phyloP scores from a whole-genome alignment of 2,113 vertebrate species.

The Heptranchias perlo region DNA sequence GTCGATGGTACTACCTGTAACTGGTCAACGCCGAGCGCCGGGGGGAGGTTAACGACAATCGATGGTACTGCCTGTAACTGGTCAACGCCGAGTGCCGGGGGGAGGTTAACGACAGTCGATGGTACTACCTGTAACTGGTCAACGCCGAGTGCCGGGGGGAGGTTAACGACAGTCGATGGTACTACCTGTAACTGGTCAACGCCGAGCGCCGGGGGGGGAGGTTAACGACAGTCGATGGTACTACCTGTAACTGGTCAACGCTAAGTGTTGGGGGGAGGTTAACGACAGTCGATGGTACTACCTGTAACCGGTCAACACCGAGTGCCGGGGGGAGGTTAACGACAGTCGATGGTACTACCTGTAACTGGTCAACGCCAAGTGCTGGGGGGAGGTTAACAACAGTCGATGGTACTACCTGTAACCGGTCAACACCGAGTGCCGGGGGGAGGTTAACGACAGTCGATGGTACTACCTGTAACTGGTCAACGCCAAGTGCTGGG shows the following conservation, averaged over 20 bases:
- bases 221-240: no score
- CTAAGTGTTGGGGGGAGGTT: neutral
- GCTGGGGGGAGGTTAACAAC: neutral
- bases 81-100: neutral
- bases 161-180: no score
- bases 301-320: neutral
- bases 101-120: no score
- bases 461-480: neutral
- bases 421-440: neutral
- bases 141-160: neutral
- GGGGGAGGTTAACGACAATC: no score
- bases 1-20: neutral
- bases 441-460: no score
- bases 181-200: neutral
- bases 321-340: neutral
- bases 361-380: neutral
- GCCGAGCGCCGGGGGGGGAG: neutral
- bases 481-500: neutral
- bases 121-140: neutral
- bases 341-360: neutral
- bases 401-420: neutral
- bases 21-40: neutral
- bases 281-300: no score
- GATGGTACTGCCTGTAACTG: neutral
- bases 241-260: neutral